A percentile compares a stretch with the other conserved stretches of the same genome.
Conservation (phyloP, 1,140 invertebrate genomes). For the Drusus annulatus region DNA sequence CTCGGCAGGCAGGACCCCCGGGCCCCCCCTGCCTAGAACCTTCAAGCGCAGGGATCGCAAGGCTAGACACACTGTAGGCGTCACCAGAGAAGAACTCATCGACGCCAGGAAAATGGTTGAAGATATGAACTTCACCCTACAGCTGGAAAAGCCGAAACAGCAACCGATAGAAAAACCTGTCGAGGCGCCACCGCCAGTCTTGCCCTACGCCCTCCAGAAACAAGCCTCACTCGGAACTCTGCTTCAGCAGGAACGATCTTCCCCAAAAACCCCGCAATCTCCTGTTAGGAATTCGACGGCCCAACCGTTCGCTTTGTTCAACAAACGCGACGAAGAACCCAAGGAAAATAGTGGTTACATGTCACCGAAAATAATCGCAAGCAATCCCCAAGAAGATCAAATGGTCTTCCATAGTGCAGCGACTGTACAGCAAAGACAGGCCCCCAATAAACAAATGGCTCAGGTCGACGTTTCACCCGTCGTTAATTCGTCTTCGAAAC, state of each 20-base stretch:
- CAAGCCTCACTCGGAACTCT: constrained; percentile 54
- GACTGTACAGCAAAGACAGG: constrained; percentile 61
- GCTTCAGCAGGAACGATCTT: constrained; percentile 45
- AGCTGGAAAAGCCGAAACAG: constrained; percentile 45
- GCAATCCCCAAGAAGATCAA: constrained; percentile 50
- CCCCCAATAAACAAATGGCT: constrained; percentile 62
- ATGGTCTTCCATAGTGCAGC: constrained; percentile 64
- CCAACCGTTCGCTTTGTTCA: constrained; percentile 63
- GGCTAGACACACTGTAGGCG: constrained; percentile 84
- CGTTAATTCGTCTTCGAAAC: constrained; percentile 58
- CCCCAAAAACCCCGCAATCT: constrained; percentile 59
- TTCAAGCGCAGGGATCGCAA: constrained; percentile 68
- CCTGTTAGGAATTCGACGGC: constrained; percentile 65
- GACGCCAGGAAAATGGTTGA: constrained; percentile 82
- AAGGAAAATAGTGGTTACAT: not conserved
- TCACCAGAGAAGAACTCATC: constrained; percentile 83
- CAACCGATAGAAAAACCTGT: constrained; percentile 28
- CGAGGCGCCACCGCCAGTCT: not conserved
- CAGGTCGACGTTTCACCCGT: constrained; percentile 61
- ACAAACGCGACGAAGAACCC: constrained; percentile 13
- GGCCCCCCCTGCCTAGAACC: constrained; percentile 62
- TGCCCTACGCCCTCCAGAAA: constrained; percentile 56
- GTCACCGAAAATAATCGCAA: not conserved
- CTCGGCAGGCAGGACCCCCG: constrained; percentile 60
- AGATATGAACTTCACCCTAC: constrained; percentile 71